Evolutionary conservation across 2,797 vertebrate genomes (phyloP).

Genomic region (Alfaro cultratus): DNA sequence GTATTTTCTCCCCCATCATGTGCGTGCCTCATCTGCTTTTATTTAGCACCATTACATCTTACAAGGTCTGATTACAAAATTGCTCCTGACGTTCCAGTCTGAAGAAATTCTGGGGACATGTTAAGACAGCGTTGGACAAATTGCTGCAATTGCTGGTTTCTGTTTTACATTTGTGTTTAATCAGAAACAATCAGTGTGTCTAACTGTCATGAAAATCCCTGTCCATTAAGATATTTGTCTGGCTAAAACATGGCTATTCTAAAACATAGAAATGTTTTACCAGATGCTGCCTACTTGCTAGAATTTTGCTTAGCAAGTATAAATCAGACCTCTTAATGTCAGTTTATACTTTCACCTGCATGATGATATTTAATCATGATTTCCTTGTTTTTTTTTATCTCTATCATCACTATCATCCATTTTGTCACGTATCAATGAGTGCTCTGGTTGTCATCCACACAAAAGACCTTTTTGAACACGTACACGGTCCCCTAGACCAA

Average conservation of each 20-base stretch:
- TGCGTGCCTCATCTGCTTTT: constrained; percentile 42
- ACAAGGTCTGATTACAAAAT: constrained; percentile 51
- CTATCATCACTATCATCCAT: constrained; percentile 55
- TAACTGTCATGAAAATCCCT: neutral
- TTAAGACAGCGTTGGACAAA: neutral
- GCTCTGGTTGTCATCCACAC: constrained; percentile 69
- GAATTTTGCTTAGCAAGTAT: constrained; percentile 46
- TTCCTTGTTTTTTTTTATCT: constrained; percentile 37
- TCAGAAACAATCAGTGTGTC: neutral
- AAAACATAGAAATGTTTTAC: constrained; percentile 47
- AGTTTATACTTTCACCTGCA: constrained; percentile 49
- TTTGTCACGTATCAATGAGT: constrained; percentile 59
- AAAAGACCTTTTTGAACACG: constrained; percentile 28
- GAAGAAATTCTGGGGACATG: constrained; percentile 10
- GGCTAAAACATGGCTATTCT: constrained; percentile 27
- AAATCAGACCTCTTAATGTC: constrained; percentile 53
- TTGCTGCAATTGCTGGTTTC: neutral
- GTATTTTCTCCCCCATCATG: constrained; percentile 40
- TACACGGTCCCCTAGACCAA: constrained; percentile 9
- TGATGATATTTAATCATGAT: constrained; percentile 44
- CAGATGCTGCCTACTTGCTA: constrained; percentile 29
- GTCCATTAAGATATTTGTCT: constrained; percentile 22
- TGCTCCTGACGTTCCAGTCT: constrained; percentile 37
- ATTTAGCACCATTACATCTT: constrained; percentile 32
- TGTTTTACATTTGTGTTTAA: neutral